Percentiles rank a stretch among this genome's conserved stretches.
These are phyloP conservation scores for Bradypodion pumilum DNA, from an alignment of 2,797 vertebrate species.

Conservation along the genomic window DNA sequence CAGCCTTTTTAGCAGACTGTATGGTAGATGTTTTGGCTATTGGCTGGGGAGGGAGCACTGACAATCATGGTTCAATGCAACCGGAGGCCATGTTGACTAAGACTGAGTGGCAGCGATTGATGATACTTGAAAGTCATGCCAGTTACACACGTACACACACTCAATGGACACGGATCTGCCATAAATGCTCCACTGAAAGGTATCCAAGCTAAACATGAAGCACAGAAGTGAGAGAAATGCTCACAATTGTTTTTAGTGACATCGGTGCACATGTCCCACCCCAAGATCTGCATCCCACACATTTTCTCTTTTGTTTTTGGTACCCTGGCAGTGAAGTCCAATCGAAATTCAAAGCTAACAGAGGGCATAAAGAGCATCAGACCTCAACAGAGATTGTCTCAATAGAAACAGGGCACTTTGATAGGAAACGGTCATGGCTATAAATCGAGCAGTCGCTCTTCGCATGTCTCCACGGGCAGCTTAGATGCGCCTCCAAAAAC, in stretches of 20 bases:
- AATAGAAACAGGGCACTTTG: conserved; percentile 60
- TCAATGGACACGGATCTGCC: not conserved
- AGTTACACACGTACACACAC: conserved; percentile 36
- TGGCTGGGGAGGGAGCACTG: not conserved
- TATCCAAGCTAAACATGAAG: not conserved
- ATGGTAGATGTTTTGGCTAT: not conserved
- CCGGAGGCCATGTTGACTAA: not conserved
- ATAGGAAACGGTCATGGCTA: conserved; percentile 71
- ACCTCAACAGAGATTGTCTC: conserved; percentile 67
- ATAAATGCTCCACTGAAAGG: not conserved
- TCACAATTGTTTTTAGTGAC: not conserved
- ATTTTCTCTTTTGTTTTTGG: not conserved
- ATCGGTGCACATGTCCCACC: too few relatives aligned
- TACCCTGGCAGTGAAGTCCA: conserved; percentile 27
- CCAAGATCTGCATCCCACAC: not conserved
- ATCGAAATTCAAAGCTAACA: not conserved
- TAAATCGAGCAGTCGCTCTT: conserved; percentile 87
- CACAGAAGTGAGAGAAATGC: too few relatives aligned
- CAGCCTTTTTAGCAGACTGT: not conserved
- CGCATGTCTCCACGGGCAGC: conserved; percentile 89
- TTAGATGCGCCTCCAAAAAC: conserved; percentile 95
- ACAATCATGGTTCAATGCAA: not conserved
- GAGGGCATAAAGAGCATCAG: conserved; percentile 54
- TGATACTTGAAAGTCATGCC: conserved; percentile 26
- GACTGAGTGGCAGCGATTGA: not conserved